Evolutionary conservation across 2,113 vertebrate species (phyloP).

Genomic region (Clarias gariepinus): DNA sequence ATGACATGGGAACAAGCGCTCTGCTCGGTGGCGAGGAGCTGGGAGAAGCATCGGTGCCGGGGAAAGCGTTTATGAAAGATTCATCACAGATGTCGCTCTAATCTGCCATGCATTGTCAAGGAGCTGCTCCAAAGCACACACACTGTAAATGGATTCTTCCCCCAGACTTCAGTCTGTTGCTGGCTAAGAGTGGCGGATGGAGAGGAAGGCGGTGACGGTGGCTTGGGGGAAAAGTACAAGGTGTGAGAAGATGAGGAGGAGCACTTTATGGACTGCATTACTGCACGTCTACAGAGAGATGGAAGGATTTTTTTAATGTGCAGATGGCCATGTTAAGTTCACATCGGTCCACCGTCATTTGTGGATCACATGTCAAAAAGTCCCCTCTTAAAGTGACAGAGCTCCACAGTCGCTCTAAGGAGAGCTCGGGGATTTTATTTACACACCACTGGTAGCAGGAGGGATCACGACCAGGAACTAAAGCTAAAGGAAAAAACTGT

Average conservation of each 20-base stretch:
- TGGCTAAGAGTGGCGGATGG: conserved; percentile 70
- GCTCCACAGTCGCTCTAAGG: conserved; percentile 68
- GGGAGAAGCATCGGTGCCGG: conserved; percentile 69
- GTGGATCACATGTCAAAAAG: conserved; percentile 41
- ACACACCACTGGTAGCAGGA: conserved; percentile 76
- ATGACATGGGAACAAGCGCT: conserved; percentile 89
- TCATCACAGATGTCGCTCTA: conserved; percentile 97
- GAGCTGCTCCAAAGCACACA: conserved; percentile 91
- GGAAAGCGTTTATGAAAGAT: conserved; percentile 98
- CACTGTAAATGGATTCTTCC: conserved; percentile 95
- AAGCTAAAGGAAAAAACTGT: not conserved
- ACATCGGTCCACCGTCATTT: conserved; percentile 18
- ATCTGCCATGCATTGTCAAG: conserved; percentile 88
- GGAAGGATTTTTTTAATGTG: conserved; percentile 89
- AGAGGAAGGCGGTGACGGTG: conserved; percentile 33
- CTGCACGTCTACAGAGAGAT: conserved; percentile 82
- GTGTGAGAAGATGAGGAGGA: conserved; percentile 82
- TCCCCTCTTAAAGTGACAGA: conserved; percentile 44
- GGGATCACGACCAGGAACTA: conserved; percentile 59
- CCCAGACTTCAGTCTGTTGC: conserved; percentile 88
- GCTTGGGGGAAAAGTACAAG: conserved; percentile 72
- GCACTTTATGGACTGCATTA: conserved; percentile 86
- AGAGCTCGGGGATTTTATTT: conserved; percentile 82
- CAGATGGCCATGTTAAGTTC: conserved; percentile 74
- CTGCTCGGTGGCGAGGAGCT: conserved; percentile 36